These are phyloP conservation scores for Hiodon tergisus DNA, from an alignment of 2,113 vertebrate species.

Conservation along the genomic window DNA sequence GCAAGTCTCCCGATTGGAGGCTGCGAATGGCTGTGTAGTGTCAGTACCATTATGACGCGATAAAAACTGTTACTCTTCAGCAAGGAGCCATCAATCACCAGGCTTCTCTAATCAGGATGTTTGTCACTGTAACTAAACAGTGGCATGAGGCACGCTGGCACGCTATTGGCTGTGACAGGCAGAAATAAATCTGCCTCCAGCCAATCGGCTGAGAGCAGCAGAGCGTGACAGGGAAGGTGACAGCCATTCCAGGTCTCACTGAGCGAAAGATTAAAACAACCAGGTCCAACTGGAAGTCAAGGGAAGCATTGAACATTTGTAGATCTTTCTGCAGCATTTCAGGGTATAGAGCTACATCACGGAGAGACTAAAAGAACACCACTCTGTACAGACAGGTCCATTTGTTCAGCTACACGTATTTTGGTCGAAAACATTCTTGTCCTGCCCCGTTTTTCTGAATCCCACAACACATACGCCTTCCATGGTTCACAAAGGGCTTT, in stretches of 20 bases:
- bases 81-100: slow-evolving; percentile 76
- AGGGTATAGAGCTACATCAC: slow-evolving; percentile 11
- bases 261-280: slow-evolving; percentile 63
- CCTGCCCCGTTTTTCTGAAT: slow-evolving; percentile 45
- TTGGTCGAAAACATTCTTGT: slow-evolving; percentile 49
- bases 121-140: slow-evolving; percentile 79
- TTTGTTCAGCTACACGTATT: slow-evolving; percentile 60
- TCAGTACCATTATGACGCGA: slow-evolving; percentile 70
- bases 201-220: slow-evolving; percentile 65
- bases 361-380: slow-evolving; percentile 38
- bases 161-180: slow-evolving; percentile 74
- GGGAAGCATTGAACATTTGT: slow-evolving; percentile 60
- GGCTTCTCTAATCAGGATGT: slow-evolving; percentile 71
- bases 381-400: slow-evolving; percentile 52
- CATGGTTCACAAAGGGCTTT: slow-evolving; percentile 27
- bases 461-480: slow-evolving; percentile 30
- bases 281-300: slow-evolving; percentile 49
- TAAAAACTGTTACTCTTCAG: slow-evolving; percentile 71
- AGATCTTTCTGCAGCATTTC: slow-evolving; percentile 45
- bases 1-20: slow-evolving; percentile 40
- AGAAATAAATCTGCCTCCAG: slow-evolving; percentile 73
- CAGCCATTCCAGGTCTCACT: slow-evolving; percentile 59
- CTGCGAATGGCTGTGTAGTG: slow-evolving; percentile 63
- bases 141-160: slow-evolving; percentile 54
- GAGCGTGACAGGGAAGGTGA: slow-evolving; percentile 63